Evolutionary conservation across 2,888 invertebrate genomes (phyloP).

Genomic region (Drosophila yooni): DNA sequence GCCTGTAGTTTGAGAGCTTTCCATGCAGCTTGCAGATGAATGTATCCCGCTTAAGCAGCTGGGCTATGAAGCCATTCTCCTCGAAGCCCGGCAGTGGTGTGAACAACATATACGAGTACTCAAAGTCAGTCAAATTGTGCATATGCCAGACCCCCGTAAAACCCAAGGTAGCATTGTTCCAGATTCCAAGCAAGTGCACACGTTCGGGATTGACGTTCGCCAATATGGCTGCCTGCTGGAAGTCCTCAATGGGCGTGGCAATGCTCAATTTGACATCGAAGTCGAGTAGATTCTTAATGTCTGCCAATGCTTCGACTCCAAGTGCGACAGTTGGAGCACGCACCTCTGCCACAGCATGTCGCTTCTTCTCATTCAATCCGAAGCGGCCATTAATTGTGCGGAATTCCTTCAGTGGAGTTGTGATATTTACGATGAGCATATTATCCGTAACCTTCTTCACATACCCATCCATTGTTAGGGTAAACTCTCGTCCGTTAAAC

Average conservation of each 20-base stretch:
- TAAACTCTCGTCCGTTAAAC: conserved; percentile 89
- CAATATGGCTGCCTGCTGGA: conserved; percentile 88
- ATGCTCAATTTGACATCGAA: conserved; percentile 91
- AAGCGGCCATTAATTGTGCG: conserved; percentile 89
- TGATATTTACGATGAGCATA: conserved; percentile 90
- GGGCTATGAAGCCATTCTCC: conserved; percentile 91
- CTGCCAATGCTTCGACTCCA: conserved; percentile 89
- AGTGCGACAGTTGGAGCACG: conserved; percentile 89
- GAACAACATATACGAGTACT: conserved; percentile 91
- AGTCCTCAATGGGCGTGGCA: conserved; percentile 90
- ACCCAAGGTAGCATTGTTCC: conserved; percentile 90
- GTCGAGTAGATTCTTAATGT: conserved; percentile 87
- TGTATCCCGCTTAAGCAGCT: conserved; percentile 87
- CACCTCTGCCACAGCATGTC: conserved; percentile 90
- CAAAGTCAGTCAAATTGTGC: conserved; percentile 88
- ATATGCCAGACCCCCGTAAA: conserved; percentile 91
- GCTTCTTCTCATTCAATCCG: conserved; percentile 89
- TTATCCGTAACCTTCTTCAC: conserved; percentile 90
- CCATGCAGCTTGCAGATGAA: conserved; percentile 90
- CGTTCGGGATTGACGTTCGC: conserved; percentile 89
- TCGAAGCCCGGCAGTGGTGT: conserved; percentile 92
- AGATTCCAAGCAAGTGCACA: conserved; percentile 91
- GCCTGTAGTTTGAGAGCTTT: conserved; percentile 89
- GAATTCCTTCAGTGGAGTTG: conserved; percentile 90
- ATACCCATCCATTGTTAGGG: conserved; percentile 89